Evolutionary conservation across 2,797 vertebrate species (phyloP).

Genomic region (Chelon labrosus): DNA sequence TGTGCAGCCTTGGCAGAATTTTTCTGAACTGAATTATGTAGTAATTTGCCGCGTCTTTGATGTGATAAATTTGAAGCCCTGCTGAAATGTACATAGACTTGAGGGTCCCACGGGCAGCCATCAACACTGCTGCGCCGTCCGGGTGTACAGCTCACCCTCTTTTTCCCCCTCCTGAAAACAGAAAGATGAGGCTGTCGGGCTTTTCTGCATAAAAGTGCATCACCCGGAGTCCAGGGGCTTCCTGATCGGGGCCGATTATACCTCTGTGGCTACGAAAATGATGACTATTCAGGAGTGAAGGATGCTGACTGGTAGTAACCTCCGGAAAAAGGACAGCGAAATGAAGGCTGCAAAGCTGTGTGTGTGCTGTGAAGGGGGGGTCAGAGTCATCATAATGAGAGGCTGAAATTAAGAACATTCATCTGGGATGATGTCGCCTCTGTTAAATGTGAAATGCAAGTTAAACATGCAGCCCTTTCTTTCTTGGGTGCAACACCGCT

Average conservation of each 20-base stretch:
- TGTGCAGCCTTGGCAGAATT: conserved; percentile 85
- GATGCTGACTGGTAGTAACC: conserved; percentile 86
- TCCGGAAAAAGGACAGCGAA: conserved; percentile 78
- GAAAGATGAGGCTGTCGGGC: conserved; percentile 79
- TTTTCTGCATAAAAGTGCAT: conserved; percentile 83
- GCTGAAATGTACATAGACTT: conserved; percentile 76
- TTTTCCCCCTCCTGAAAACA: conserved; percentile 5
- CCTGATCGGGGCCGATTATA: conserved; percentile 81
- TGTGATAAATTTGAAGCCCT: conserved; percentile 81
- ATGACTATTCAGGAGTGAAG: conserved; percentile 83
- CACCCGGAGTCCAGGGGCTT: conserved; percentile 81
- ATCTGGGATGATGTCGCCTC: conserved; percentile 61
- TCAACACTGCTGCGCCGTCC: conserved; percentile 54
- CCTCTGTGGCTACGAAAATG: conserved; percentile 83
- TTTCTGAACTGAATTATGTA: conserved; percentile 85
- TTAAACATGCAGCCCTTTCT: conserved; percentile 17
- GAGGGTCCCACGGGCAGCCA: conserved; percentile 69
- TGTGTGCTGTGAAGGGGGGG: not conserved
- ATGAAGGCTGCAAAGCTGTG: conserved; percentile 62
- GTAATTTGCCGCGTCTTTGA: conserved; percentile 86
- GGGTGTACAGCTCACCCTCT: conserved; percentile 3
- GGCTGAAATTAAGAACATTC: conserved; percentile 74
- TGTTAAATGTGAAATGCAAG: conserved; percentile 37
- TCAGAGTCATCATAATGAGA: conserved; percentile 59
- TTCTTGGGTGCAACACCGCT: conserved; percentile 21